Evolutionary conservation across 2,888 invertebrate genomes (phyloP), one percentile per base, ranked within the genome.

Genomic region (Lamellibrachia columna): DNA sequence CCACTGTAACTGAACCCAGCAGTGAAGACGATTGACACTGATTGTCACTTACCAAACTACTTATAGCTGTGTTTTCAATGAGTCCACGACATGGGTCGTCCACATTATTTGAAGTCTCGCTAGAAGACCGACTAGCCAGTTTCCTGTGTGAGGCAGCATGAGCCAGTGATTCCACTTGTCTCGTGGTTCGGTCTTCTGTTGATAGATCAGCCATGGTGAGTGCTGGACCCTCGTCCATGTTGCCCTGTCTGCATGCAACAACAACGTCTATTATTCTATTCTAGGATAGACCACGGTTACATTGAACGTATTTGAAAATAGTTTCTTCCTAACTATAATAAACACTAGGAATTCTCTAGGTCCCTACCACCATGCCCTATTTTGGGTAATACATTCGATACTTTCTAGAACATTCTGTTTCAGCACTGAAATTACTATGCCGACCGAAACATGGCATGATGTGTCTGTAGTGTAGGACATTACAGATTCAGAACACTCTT

Each of bases 151-250:
- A n/a, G 75, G 75, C 6, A 4, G 75, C 2, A 75, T n/a, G 15
- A n/a, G 75, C n/a, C 75, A 75, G 15, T 22, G 75, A n/a, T 11
- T 15, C 22, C 75, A 75, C 22, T 75, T 75, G 75, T 22, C 22
- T 75, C n/a, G 75, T 75, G 7, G 58, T 11, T 6, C 75, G 15
- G 75, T 75, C 75, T 75, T 75, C 75, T 75, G 75, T 75, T 75
- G 75, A 75, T n/a, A 75, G 75, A n/a, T 75, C 75, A 75, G 15
- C 75, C 75, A 75, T 75, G 75, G 75, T 75, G 75, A 75, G 75
- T 15, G 75, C 75, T 22, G 75, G 75, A 75, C 75, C 75, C 22
- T 75, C 22, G 75, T 75, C 75, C 75, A 75, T 75, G 75, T 75
- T 75, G 75, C 15, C 75, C 15, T 75, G 75, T 3, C 75, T 75